Conservation (phyloP, 1,140 invertebrate species). For the Brevipalpus yothersi region DNA sequence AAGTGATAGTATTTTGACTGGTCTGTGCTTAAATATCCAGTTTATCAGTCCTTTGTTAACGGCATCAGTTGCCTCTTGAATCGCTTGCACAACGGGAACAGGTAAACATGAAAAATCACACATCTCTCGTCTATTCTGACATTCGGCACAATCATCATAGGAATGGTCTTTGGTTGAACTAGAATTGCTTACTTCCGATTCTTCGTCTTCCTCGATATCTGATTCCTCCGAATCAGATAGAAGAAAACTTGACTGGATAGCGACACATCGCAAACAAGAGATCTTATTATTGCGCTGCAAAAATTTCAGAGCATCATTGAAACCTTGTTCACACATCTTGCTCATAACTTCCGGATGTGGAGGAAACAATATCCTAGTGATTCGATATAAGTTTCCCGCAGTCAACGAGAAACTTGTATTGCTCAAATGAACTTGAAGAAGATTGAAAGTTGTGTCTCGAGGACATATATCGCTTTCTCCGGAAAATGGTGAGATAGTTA, state of each 20-base stretch:
- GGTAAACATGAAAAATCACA: conserved; percentile 17
- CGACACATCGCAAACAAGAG: conserved; percentile 13
- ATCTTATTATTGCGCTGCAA: conserved; percentile 48
- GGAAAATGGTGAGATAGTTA: conserved; percentile 90
- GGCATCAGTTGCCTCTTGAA: conserved; percentile 71
- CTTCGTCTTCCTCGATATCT: conserved; percentile 8
- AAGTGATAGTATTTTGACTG: conserved; percentile 47
- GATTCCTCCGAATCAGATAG: conserved; percentile 4
- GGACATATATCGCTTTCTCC: conserved; percentile 97
- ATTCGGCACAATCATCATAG: conserved; percentile 13
- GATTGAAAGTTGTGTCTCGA: conserved; percentile 34
- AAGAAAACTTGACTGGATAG: conserved; percentile 8
- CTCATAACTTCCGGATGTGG: conserved; percentile 67
- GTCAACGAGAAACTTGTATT: conserved; percentile 71
- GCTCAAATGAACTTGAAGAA: conserved; percentile 51
- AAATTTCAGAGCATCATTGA: conserved; percentile 80
- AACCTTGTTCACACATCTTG: conserved; percentile 91
- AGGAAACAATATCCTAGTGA: conserved; percentile 74
- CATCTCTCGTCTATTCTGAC: conserved; percentile 10
- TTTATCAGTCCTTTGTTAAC: conserved; percentile 69
- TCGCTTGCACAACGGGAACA: conserved; percentile 27
- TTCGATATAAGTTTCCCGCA: conserved; percentile 66
- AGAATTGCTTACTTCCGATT: not conserved
- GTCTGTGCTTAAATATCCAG: conserved; percentile 58
- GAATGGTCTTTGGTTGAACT: not conserved